Evolutionary conservation across 2,113 vertebrate species (phyloP).

Genomic region (Microtus ochrogaster): DNA sequence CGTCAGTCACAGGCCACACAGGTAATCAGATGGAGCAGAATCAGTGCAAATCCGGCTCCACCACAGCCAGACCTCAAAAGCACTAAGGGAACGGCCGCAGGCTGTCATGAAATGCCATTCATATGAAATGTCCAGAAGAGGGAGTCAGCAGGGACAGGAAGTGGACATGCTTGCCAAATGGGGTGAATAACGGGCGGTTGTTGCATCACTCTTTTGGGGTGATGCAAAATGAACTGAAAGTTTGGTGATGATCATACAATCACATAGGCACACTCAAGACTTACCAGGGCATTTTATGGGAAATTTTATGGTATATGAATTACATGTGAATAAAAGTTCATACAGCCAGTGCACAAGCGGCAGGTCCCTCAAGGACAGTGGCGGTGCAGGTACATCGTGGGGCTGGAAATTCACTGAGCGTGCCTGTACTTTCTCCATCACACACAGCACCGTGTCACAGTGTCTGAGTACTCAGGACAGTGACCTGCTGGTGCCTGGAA

Average conservation of each 20-base stretch:
- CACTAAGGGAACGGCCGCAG: background rate
- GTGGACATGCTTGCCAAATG: background rate
- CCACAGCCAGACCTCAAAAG: background rate
- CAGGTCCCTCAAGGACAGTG: background rate
- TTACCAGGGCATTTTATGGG: background rate
- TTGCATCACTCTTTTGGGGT: no score
- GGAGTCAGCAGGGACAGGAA: background rate
- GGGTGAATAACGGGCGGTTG: background rate
- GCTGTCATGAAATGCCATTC: background rate
- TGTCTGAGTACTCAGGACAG: background rate
- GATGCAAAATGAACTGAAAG: background rate
- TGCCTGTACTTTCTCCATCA: background rate
- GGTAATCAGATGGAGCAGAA: background rate
- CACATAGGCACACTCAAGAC: background rate
- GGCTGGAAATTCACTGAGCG: background rate
- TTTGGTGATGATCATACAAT: no score
- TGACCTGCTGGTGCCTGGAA: background rate
- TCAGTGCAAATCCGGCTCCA: background rate
- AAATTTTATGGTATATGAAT: background rate
- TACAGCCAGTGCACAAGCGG: background rate
- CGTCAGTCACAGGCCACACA: background rate
- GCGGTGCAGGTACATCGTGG: background rate
- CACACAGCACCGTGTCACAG: background rate
- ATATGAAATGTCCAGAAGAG: background rate
- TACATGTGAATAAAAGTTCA: background rate